Evolutionary conservation across 2,113 vertebrate species (phyloP).

Genomic region (Mohoua ochrocephala): DNA sequence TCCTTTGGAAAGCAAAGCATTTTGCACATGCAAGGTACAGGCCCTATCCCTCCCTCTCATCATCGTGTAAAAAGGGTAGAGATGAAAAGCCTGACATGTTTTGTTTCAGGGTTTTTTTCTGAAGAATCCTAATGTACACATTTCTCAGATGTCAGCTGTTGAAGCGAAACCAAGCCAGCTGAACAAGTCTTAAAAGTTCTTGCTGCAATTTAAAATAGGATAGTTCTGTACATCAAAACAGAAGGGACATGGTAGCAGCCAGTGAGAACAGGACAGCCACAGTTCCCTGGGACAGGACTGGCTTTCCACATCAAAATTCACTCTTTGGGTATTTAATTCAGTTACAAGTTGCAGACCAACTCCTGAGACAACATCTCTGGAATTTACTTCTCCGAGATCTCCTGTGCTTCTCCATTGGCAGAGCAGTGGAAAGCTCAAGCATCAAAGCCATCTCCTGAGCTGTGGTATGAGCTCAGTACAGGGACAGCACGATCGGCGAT

Average conservation of each 20-base stretch:
- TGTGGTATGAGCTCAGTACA: neutral
- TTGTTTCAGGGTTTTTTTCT: neutral
- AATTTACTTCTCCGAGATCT: neutral
- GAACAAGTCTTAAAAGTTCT: slow-evolving; percentile 32
- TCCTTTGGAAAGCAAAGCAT: neutral
- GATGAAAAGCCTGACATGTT: slow-evolving; percentile 22
- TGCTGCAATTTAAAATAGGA: neutral
- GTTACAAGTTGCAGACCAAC: neutral
- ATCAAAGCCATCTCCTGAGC: neutral
- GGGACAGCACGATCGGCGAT: neutral
- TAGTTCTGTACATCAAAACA: neutral
- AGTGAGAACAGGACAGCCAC: neutral
- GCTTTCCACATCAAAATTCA: neutral
- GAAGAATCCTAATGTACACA: neutral
- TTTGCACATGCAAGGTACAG: neutral
- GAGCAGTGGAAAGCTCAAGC: neutral
- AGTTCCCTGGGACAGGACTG: neutral
- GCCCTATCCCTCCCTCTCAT: neutral
- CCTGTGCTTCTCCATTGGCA: neutral
- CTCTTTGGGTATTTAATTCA: neutral
- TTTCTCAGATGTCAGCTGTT: neutral
- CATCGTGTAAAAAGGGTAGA: neutral
- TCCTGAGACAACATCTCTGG: neutral
- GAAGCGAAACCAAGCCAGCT: slow-evolving; percentile 2
- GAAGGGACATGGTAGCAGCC: neutral